Conservation (phyloP, 2,888 invertebrate genomes). For the Tipula unca region DNA sequence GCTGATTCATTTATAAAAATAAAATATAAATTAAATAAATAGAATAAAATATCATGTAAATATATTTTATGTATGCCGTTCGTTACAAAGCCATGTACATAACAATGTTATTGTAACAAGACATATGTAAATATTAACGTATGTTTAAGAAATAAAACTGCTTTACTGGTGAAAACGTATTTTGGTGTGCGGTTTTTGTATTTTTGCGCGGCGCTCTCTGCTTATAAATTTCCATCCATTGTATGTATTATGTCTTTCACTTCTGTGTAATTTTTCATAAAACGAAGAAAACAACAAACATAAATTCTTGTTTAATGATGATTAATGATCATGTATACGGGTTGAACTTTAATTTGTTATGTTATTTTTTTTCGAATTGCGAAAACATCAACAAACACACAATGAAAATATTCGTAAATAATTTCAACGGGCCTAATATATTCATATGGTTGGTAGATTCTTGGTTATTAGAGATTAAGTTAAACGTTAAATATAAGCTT, state of each 20-base stretch:
- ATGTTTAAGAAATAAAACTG: not conserved
- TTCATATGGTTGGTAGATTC: not conserved
- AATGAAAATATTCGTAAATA: not conserved
- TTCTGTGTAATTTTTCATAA: not conserved
- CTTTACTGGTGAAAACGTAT: not conserved
- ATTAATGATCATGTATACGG: not conserved
- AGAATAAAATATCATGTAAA: not conserved
- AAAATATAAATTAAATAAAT: not conserved
- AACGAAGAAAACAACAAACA: not conserved
- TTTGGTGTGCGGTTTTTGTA: not conserved
- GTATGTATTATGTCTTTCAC: not conserved
- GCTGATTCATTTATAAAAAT: not conserved
- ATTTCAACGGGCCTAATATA: too few relatives aligned
- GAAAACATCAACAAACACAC: not conserved
- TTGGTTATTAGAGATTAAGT: not conserved
- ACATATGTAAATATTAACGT: not conserved
- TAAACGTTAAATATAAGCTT: not conserved
- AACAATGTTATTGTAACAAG: not conserved
- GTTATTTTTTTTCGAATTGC: not conserved
- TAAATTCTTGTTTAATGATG: not conserved
- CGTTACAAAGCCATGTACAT: not conserved
- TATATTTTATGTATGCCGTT: not conserved
- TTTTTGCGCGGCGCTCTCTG: not conserved
- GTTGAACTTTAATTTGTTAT: not conserved
- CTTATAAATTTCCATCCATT: not conserved